Evolutionary conservation across 2,113 vertebrate genomes (phyloP).

Genomic region (Epinephelus cyanopodus): DNA sequence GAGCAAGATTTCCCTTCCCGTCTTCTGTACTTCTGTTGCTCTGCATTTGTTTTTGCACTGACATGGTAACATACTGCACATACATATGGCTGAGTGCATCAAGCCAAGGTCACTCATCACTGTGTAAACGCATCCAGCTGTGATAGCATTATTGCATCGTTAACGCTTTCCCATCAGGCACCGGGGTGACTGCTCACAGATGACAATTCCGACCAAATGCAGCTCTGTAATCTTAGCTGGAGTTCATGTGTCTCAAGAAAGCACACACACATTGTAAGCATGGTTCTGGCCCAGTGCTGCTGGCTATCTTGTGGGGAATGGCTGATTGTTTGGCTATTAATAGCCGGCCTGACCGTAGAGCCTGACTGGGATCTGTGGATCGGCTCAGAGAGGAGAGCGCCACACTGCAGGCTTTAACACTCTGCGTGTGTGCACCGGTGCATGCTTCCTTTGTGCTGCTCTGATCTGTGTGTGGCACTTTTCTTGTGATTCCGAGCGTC

Average conservation of each 20-base stretch:
- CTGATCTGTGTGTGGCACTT: not conserved
- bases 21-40: not conserved
- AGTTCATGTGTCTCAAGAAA: slow-evolving; percentile 9
- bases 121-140: not conserved
- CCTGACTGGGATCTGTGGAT: slow-evolving; percentile 57
- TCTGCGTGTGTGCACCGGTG: not conserved
- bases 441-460: slow-evolving; percentile 14
- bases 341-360: slow-evolving; percentile 66
- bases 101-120: slow-evolving; percentile 14
- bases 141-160: not conserved
- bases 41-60: not conserved
- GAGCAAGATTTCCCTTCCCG: not conserved
- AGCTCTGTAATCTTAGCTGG: slow-evolving; percentile 26
- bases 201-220: slow-evolving; percentile 33
- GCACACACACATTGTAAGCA: not conserved
- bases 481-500: slow-evolving; percentile 18
- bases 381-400: slow-evolving; percentile 43
- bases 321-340: slow-evolving; percentile 81
- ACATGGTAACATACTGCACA: not conserved
- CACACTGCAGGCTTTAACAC: slow-evolving; percentile 36
- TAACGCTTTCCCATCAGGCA: not conserved
- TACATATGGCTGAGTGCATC: not conserved
- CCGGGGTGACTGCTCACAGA: not conserved
- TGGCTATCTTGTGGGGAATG: slow-evolving; percentile 62
- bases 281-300: slow-evolving; percentile 50